These are phyloP conservation scores for Xenops minutus DNA, from an alignment of 2,797 vertebrate genomes.

Conservation along the genomic window DNA sequence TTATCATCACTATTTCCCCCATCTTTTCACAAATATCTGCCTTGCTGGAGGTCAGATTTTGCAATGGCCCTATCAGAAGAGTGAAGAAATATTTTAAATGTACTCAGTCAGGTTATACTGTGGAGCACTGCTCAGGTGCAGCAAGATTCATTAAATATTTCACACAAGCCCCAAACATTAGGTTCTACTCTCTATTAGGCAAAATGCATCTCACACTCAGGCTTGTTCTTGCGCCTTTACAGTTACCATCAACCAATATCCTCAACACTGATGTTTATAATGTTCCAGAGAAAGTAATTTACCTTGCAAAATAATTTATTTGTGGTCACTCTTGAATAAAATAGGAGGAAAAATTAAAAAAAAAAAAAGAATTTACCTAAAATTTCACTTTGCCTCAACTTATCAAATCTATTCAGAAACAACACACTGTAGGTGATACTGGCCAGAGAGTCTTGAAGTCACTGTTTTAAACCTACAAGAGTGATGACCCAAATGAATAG, in stretches of 20 bases:
- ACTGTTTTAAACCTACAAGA: neutral
- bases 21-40: neutral
- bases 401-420: neutral
- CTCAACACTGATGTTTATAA: neutral
- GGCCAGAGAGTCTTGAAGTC: neutral
- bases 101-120: neutral
- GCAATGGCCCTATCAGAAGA: neutral
- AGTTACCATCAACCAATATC: neutral
- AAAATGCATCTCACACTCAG: neutral
- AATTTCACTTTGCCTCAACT: neutral
- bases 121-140: neutral
- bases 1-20: neutral
- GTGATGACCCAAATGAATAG: neutral
- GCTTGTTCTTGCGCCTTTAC: neutral
- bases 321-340: neutral
- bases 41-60: neutral
- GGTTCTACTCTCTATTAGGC: neutral
- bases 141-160: neutral
- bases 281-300: neutral
- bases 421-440: neutral
- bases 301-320: neutral
- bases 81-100: neutral
- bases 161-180: neutral
- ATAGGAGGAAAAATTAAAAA: no score
- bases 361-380: neutral